These are phyloP conservation scores for Gallinago nigripennis DNA, from an alignment of 2,797 vertebrate species.

Conservation along the genomic window DNA sequence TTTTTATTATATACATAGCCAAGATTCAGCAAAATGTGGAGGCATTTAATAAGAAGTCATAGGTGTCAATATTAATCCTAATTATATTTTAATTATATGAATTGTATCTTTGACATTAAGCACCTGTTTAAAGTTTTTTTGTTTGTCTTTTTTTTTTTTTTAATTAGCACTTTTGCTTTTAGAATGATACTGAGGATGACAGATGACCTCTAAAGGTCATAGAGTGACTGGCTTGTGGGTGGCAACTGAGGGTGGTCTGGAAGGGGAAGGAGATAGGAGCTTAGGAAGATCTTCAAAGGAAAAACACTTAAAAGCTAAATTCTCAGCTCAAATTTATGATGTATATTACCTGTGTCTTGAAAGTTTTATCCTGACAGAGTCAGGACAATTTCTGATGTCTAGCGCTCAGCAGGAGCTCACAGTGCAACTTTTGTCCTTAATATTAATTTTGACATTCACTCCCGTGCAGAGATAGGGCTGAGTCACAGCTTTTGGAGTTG, in stretches of 20 bases:
- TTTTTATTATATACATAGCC: neutral
- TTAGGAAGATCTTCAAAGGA: slow-evolving; percentile 3
- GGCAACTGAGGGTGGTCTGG: neutral
- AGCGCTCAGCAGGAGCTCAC: neutral
- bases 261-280: neutral
- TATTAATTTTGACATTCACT: neutral
- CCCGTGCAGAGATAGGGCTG: neutral
- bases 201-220: neutral
- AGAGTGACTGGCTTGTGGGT: neutral
- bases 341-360: neutral
- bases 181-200: neutral
- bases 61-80: neutral
- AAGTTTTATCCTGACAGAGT: slow-evolving; percentile 1
- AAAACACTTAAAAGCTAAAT: neutral
- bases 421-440: neutral
- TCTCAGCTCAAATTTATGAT: neutral
- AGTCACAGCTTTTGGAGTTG: slow-evolving; percentile 7
- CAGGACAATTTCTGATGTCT: neutral
- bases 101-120: neutral
- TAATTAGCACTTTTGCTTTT: neutral
- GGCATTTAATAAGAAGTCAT: neutral
- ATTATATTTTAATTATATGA: neutral
- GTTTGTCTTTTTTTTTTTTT: neutral
- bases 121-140: neutral
- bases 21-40: neutral